Conservation (phyloP, 1,140 invertebrate genomes). For the Whitmania pigra region DNA sequence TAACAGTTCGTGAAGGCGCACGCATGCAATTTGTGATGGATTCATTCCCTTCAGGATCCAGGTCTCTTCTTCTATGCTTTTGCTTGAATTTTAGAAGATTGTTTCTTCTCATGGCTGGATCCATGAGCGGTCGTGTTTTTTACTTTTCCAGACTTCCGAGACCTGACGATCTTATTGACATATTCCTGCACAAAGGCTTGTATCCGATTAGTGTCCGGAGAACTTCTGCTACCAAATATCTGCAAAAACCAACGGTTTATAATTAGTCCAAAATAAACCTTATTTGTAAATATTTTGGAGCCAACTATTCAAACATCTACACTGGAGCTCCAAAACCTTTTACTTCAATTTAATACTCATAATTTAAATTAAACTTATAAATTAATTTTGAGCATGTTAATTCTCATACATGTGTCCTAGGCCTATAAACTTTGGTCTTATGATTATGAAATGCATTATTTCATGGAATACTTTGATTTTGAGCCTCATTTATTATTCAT, state of each 20-base stretch:
- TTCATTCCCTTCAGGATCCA: no score
- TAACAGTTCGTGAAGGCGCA: no score
- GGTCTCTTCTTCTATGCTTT: not conserved
- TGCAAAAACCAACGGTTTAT: constrained; percentile 1
- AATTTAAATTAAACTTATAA: no score
- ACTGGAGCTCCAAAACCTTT: not conserved
- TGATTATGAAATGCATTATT: no score
- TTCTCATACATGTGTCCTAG: no score
- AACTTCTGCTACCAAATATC: constrained; percentile 15
- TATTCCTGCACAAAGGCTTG: constrained; percentile 17
- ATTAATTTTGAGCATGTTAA: no score
- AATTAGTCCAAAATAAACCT: not conserved
- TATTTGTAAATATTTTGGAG: not conserved
- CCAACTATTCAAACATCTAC: not conserved
- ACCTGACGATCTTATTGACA: constrained; percentile 15
- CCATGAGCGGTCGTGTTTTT: constrained; percentile 12
- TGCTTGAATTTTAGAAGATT: not conserved
- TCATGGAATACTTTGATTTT: no score
- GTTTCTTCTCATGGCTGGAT: not conserved
- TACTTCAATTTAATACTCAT: no score
- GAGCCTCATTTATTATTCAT: no score
- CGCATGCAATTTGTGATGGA: no score
- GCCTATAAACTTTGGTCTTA: no score
- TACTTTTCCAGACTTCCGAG: constrained; percentile 14
- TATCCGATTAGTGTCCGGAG: constrained; percentile 6